Evolutionary conservation across 1,140 invertebrate species (phyloP).

Genomic region (Heliconius hewitsoni): DNA sequence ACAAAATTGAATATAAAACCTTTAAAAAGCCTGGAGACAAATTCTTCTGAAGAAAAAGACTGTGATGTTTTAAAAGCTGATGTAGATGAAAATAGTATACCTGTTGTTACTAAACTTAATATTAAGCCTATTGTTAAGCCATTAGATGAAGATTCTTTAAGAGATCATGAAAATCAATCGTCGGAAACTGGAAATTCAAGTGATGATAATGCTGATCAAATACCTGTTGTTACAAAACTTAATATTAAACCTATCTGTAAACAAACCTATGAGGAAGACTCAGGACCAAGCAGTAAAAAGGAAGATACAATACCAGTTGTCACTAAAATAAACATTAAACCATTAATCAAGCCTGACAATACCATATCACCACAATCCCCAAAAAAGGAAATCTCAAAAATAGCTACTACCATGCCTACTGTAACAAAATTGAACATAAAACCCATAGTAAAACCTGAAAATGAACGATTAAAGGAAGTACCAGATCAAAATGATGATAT

Average conservation of each 20-base stretch:
- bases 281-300: slow-evolving; percentile 49
- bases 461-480: slow-evolving; percentile 47
- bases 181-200: slow-evolving; percentile 73
- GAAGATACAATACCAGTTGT: slow-evolving; percentile 65
- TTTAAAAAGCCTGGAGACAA: slow-evolving; percentile 66
- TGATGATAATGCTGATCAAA: slow-evolving; percentile 72
- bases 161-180: slow-evolving; percentile 71
- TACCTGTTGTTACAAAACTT: slow-evolving; percentile 68
- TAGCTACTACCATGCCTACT: slow-evolving; percentile 59
- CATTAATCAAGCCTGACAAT: slow-evolving; percentile 63
- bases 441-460: slow-evolving; percentile 74
- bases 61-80: slow-evolving; percentile 71
- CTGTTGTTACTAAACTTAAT: slow-evolving; percentile 77
- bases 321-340: slow-evolving; percentile 75
- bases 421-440: slow-evolving; percentile 78
- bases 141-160: slow-evolving; percentile 59
- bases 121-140: slow-evolving; percentile 78
- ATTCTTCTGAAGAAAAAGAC: slow-evolving; percentile 71
- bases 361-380: slow-evolving; percentile 36
- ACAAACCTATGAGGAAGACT: slow-evolving; percentile 55
- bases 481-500: slow-evolving; percentile 52
- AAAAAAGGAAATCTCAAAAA: slow-evolving; percentile 36
- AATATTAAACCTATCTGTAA: slow-evolving; percentile 69
- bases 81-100: slow-evolving; percentile 71
- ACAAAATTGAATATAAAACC: slow-evolving; percentile 77